Conservation (phyloP, 2,888 invertebrate species). For the Eupithecia subumbrata region DNA sequence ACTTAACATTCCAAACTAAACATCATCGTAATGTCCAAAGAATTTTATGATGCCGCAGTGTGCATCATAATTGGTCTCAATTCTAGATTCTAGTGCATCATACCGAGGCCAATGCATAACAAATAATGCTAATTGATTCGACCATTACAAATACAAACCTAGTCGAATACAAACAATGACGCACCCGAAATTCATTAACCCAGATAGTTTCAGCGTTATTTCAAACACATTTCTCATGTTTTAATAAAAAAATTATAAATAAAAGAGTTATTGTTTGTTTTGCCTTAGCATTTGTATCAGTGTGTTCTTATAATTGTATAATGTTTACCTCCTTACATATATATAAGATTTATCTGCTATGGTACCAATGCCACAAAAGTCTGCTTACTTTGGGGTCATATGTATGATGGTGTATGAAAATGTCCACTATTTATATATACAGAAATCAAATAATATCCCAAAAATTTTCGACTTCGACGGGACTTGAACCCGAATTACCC, state of each 20-base stretch:
- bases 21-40: neutral
- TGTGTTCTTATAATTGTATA: neutral
- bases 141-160: slow-evolving; percentile 29
- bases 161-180: slow-evolving; percentile 28
- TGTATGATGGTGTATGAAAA: neutral
- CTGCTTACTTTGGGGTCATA: neutral
- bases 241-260: neutral
- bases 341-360: neutral
- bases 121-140: slow-evolving; percentile 28
- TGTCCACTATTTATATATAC: neutral
- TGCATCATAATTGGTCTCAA: slow-evolving; percentile 10
- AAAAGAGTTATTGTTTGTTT: neutral
- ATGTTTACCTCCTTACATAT: neutral
- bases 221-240: neutral
- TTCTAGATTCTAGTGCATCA: slow-evolving; percentile 11
- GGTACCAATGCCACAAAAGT: neutral
- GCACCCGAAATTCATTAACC: slow-evolving; percentile 27
- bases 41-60: neutral
- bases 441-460: too few species aligned
- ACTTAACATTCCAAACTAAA: neutral
- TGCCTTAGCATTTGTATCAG: neutral
- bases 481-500: too few species aligned
- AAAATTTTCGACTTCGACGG: too few species aligned
- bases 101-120: slow-evolving; percentile 8
- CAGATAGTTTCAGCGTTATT: slow-evolving; percentile 14